Base-by-base conservation (phyloP, 2,888 invertebrate species). In the Labia minor region DNA sequence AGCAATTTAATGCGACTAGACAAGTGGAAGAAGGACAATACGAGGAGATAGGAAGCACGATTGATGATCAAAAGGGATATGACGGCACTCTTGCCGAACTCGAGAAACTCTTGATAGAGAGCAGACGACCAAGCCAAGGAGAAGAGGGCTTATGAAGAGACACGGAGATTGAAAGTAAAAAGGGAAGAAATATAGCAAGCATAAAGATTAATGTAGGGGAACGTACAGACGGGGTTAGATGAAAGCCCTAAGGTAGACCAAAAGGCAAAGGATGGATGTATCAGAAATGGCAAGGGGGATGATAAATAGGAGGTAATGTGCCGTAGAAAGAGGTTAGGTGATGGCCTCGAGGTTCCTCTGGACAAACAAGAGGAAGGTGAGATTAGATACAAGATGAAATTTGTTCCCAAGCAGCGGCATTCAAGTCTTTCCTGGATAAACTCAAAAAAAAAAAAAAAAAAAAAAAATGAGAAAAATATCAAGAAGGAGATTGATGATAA, bases 21-120 rank as follows among this genome's bases (percentile, higher is more conserved):
- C 49, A 49, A 49, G 49, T 49, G 49, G 49, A 49, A 49, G 49
- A 49, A 49, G 49, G 49, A 49, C 49, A 49, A 49, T 49, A 49
- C 49, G 49, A 49, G 16, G 16, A 49, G 49, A 49, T 49, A 49
- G 49, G 49, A 49, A 49, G 11, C n/a, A 49, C 8, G 49, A 49
- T 49, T 49, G 49, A 49, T 49, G 49, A 49, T 49, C 49, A 49
- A 11, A 49, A 49, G 49, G 49, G 49, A 49, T 49, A 49, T 49
- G 49, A 49, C 49, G 16, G 49, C 49, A 49, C 49, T 49, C 49
- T 8, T 49, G 49, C 8, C 49, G 8, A 49, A 49, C n/a, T 49
- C 49, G 3, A 49, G 49, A 49, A 49, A 49, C 49, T 26, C 6
- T 16, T 16, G 49, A 49, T 49, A 49, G 49, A 49, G 49, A 49